Conservation (phyloP, 1,140 invertebrate genomes). For the Leptestheria dahalacensis region DNA sequence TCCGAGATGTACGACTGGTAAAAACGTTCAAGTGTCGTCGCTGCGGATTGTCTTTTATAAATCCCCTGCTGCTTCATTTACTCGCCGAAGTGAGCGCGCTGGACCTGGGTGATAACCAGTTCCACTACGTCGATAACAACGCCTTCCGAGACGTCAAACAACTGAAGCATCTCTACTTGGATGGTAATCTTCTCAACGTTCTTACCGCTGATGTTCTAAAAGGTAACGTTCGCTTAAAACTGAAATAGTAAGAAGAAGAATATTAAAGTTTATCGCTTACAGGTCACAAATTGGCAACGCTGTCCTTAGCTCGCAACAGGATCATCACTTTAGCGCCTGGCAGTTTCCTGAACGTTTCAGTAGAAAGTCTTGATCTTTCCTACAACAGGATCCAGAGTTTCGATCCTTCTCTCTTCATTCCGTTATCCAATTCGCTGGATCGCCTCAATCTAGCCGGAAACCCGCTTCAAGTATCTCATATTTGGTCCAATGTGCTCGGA, state of each 20-base stretch:
- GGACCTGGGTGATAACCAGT: slow-evolving; percentile 57
- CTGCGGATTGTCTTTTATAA: slow-evolving; percentile 51
- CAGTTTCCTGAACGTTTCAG: slow-evolving; percentile 38
- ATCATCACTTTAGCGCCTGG: slow-evolving; percentile 46
- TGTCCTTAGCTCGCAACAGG: slow-evolving; percentile 49
- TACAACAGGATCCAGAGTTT: slow-evolving; percentile 22
- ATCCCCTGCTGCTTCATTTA: slow-evolving; percentile 41
- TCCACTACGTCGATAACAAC: slow-evolving; percentile 56
- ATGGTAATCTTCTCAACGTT: slow-evolving; percentile 59
- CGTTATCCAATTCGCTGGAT: slow-evolving; percentile 3
- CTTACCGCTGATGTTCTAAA: slow-evolving; percentile 15
- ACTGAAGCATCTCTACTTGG: slow-evolving; percentile 47
- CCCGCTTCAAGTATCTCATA: slow-evolving; percentile 8
- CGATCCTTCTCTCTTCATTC: slow-evolving; percentile 18
- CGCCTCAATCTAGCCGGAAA: slow-evolving; percentile 10
- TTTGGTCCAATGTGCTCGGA: slow-evolving; percentile 10
- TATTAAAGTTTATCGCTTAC: slow-evolving; percentile 17
- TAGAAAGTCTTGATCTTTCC: slow-evolving; percentile 34
- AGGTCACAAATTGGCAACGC: slow-evolving; percentile 26
- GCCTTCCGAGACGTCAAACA: slow-evolving; percentile 46
- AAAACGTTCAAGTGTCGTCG: slow-evolving; percentile 47
- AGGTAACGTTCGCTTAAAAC: neutral
- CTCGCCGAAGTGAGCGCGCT: slow-evolving; percentile 35
- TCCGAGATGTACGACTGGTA: slow-evolving; percentile 50
- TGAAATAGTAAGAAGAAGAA: too few relatives aligned